These are phyloP conservation scores for Erpornis zantholeuca DNA, from an alignment of 2,113 vertebrate species.

Conservation along the genomic window DNA sequence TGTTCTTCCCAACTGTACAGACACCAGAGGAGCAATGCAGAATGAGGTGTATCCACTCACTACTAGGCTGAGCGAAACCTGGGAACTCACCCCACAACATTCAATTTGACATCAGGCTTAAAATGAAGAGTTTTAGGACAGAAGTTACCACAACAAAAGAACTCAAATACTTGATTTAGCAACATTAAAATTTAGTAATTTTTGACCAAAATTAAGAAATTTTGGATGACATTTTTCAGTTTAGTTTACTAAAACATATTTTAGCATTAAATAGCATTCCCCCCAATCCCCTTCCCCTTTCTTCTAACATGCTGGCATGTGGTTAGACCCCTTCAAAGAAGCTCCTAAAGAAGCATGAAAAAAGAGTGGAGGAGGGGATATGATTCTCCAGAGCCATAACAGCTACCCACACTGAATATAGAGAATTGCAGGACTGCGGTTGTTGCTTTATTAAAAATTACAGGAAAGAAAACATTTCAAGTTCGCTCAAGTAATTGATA, in stretches of 20 bases:
- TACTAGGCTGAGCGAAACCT: not conserved
- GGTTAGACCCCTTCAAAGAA: not conserved
- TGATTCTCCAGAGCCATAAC: not conserved
- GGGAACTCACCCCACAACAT: not conserved
- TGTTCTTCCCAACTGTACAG: not conserved
- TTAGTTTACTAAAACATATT: not conserved
- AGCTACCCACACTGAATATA: not conserved
- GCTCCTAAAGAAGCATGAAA: not conserved
- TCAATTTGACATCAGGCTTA: not conserved
- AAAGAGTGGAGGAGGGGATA: not conserved
- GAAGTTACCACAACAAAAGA: not conserved
- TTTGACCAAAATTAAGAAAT: not conserved
- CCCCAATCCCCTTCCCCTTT: fast-evolving
- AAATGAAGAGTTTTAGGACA: not conserved
- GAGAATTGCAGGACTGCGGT: not conserved
- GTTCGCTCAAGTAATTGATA: not conserved
- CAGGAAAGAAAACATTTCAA: not conserved
- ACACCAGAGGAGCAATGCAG: not conserved
- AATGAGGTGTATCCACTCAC: not conserved
- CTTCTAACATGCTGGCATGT: not conserved
- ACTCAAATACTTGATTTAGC: not conserved
- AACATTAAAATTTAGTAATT: not conserved
- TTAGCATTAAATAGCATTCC: not conserved
- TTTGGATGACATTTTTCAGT: not conserved
- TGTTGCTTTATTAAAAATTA: not conserved